Evolutionary conservation across 2,888 invertebrate species (phyloP), one percentile per base, ranked within the genome.

Genomic region (Linnaemya tessellans): DNA sequence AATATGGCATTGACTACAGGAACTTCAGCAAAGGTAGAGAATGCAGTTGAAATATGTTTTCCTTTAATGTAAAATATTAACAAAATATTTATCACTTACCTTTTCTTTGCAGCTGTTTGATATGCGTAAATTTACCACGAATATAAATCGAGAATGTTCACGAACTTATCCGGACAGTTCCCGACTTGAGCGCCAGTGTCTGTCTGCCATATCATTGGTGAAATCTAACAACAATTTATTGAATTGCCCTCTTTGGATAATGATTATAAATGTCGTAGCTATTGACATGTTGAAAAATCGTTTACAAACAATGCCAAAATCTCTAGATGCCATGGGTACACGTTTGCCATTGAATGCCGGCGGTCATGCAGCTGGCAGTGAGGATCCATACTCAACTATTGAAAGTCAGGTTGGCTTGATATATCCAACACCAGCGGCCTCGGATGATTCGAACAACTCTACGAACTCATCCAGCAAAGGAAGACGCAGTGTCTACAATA

Each of bases 191-290:
- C 94, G 94, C 77, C 95, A 96, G 89, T 96, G 96, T 88, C 93
- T 96, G 67, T 95, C 95, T 88, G 94, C 95, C 82, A 94, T 97
- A 60, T 94, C 95, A 60, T 94, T 97, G 90, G 95, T 96, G 68
- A 95, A 95, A 92, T 95, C 95, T 84, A 95, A 95, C 88, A 92
- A 93, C 35, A 95, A 96, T 89, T 93, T 96, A 87, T 93, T 96
- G 87, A 95, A 95, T 88, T 95, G 96, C 86, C 96, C 96, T 30
- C 94, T 96, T 81, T 97, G 97, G 97, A 94, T 96, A 88, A 94
- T 96, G 91, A 94, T 97, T 89, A 94, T 97, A 89, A 97, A 96
- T 91, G 94, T 97, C 73, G 95, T 96, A 86, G 97, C 97, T 88
- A 93, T 97, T 90, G 96, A 96, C 90, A 95, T 96, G 95, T 93